phyloP scores from a whole-genome alignment of 2,888 invertebrate species.

The Diadegma fenestrale region DNA sequence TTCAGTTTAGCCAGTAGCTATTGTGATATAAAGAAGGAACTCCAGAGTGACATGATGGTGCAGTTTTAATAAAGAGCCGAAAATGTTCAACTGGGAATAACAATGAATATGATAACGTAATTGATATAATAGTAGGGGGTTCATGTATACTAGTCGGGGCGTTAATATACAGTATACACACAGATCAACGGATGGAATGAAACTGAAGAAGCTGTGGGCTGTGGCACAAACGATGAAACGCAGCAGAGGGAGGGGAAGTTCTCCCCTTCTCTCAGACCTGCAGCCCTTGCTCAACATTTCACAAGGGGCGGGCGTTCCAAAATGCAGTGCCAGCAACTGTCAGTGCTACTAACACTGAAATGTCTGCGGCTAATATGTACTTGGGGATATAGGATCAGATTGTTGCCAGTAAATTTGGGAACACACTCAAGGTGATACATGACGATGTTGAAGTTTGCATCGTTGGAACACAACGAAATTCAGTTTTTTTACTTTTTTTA shows the following conservation, averaged over 20 bases:
- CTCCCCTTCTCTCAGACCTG: slow-evolving; percentile 32
- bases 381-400: slow-evolving; percentile 21
- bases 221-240: slow-evolving; percentile 31
- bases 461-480: too few species aligned
- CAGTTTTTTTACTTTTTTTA: too few species aligned
- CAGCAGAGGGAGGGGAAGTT: slow-evolving; percentile 3
- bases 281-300: slow-evolving; percentile 24
- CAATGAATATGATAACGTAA: slow-evolving; percentile 28
- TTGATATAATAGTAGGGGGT: slow-evolving; percentile 31
- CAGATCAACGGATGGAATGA: slow-evolving; percentile 17
- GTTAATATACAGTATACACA: slow-evolving; percentile 25
- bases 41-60: slow-evolving; percentile 21
- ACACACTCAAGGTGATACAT: slow-evolving; percentile 33
- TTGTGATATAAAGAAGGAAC: slow-evolving; percentile 32
- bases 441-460: too few species aligned
- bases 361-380: slow-evolving; percentile 35
- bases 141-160: slow-evolving; percentile 17
- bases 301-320: slow-evolving; percentile 20
- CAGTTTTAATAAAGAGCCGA: slow-evolving; percentile 34
- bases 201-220: slow-evolving; percentile 18
- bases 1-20: slow-evolving; percentile 19
- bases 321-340: slow-evolving; percentile 23
- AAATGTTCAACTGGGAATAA: slow-evolving; percentile 31
- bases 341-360: slow-evolving; percentile 31
- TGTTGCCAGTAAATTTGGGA: slow-evolving; percentile 34